Evolutionary conservation across 2,888 invertebrate genomes (phyloP).

Genomic region (Philhelius pedissequus): DNA sequence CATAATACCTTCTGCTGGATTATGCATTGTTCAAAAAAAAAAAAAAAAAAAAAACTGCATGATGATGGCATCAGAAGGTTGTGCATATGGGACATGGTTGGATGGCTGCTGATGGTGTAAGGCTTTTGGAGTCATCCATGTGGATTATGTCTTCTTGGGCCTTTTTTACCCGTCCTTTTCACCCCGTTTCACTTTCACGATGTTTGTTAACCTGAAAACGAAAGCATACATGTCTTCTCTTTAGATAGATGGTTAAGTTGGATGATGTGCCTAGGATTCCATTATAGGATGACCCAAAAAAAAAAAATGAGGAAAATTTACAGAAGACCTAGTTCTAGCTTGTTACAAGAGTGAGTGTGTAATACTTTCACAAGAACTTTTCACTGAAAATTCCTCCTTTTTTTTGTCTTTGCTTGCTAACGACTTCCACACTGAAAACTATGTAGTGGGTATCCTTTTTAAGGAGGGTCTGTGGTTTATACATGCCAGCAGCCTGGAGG

Average conservation of each 20-base stretch:
- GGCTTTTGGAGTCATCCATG: background rate
- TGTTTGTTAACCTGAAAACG: constrained; percentile 40
- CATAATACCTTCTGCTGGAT: constrained; percentile 41
- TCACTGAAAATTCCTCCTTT: background rate
- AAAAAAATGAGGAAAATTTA: background rate
- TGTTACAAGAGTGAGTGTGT: background rate
- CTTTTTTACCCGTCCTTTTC: constrained; percentile 16
- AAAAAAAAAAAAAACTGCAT: background rate
- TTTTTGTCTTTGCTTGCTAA: background rate
- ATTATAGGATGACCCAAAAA: background rate
- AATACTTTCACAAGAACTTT: constrained; percentile 20
- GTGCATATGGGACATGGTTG: background rate
- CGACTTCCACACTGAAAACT: background rate
- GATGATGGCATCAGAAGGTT: constrained; percentile 5
- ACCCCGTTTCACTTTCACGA: constrained; percentile 54
- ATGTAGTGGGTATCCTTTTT: background rate
- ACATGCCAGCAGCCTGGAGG: background rate
- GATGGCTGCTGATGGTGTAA: background rate
- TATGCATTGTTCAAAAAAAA: background rate
- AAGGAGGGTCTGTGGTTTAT: background rate
- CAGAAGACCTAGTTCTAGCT: constrained; percentile 13
- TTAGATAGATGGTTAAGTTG: background rate
- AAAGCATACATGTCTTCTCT: constrained; percentile 16
- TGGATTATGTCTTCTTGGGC: constrained; percentile 5
- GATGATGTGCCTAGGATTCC: background rate